These are phyloP conservation scores for Pteria penguin DNA, from an alignment of 2,888 invertebrate species.

Conservation along the genomic window DNA sequence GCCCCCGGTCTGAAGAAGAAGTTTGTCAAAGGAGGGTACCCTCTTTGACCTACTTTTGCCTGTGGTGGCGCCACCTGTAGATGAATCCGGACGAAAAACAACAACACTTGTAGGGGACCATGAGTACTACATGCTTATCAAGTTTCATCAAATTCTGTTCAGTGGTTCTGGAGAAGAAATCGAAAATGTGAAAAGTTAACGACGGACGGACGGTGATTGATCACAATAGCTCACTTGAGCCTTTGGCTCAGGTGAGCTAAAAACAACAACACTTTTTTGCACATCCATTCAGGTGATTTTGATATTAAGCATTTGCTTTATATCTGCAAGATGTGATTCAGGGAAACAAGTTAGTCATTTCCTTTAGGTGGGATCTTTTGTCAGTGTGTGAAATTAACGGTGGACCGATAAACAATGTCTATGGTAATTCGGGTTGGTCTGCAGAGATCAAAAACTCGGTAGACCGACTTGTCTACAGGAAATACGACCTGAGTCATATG, in stretches of 20 bases:
- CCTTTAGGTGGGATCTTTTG: no score
- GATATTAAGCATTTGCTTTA: no score
- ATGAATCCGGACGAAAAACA: neutral
- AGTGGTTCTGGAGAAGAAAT: neutral
- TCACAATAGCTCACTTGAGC: conserved; percentile 6
- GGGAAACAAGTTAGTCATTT: no score
- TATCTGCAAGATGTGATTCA: no score
- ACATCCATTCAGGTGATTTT: no score
- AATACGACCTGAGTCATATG: no score
- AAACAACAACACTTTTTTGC: no score
- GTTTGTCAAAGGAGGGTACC: neutral
- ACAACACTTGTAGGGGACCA: neutral
- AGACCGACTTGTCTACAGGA: no score
- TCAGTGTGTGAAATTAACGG: no score
- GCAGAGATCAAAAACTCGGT: no score
- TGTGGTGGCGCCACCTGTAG: neutral
- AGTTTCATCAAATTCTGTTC: neutral
- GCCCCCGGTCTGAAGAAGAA: neutral
- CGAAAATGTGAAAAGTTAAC: neutral
- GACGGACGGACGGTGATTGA: neutral
- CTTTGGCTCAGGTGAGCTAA: conserved; percentile 15
- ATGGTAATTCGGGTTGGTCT: no score
- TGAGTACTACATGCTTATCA: neutral
- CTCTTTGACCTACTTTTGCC: neutral
- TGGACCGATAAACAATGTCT: no score